Evolutionary conservation across 2,888 invertebrate species (phyloP).

Genomic region (Pasiphila rectangulata): DNA sequence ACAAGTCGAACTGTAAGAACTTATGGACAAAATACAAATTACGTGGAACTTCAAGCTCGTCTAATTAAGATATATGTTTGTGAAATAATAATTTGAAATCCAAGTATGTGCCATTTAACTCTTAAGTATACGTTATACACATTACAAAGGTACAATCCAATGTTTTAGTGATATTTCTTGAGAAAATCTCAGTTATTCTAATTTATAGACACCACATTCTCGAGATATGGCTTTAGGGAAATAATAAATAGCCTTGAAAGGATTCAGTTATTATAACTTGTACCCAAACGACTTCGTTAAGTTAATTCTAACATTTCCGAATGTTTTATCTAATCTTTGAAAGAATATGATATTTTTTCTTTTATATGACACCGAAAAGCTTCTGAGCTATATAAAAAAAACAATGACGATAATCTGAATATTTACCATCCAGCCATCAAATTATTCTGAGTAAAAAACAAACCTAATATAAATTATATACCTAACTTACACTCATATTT

Average conservation of each 20-base stretch:
- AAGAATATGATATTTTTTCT: too few species aligned
- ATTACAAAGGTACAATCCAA: constrained; percentile 21
- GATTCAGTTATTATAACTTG: too few species aligned
- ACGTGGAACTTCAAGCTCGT: constrained; percentile 25
- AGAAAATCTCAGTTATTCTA: constrained; percentile 20
- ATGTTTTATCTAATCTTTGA: too few species aligned
- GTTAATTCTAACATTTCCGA: too few species aligned
- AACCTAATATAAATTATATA: constrained; percentile 10
- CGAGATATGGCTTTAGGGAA: constrained; percentile 7
- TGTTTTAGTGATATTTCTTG: constrained; percentile 15
- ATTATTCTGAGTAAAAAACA: constrained; percentile 4
- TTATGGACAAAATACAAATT: constrained; percentile 26
- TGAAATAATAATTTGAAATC: constrained; percentile 36
- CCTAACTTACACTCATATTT: constrained; percentile 9
- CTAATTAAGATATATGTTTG: constrained; percentile 36
- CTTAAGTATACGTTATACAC: constrained; percentile 29
- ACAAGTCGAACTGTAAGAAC: constrained; percentile 23
- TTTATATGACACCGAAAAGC: background rate
- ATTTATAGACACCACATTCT: constrained; percentile 16
- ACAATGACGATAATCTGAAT: constrained; percentile 7
- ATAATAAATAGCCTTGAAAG: constrained; percentile 11
- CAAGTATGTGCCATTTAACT: constrained; percentile 31
- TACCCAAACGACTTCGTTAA: too few species aligned
- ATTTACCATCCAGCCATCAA: constrained; percentile 7
- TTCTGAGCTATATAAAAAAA: too few species aligned